Conservation (phyloP, 2,797 vertebrate species). For the Cyprinella venusta region DNA sequence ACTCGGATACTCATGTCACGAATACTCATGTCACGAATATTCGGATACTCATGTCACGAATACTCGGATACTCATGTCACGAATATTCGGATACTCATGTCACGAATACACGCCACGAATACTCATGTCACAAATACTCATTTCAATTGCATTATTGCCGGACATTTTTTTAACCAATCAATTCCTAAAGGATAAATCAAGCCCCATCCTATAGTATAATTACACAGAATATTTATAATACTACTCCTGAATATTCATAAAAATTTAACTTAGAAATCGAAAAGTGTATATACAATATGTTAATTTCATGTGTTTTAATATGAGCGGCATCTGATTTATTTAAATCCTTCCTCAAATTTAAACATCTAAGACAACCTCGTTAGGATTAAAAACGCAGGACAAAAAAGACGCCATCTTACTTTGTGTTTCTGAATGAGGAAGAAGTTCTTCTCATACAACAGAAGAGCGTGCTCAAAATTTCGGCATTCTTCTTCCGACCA, state of each 20-base stretch:
- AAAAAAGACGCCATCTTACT: conserved; percentile 66
- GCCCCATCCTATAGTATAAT: neutral
- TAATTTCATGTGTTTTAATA: neutral
- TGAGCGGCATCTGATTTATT: no score
- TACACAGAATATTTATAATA: neutral
- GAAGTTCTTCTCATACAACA: conserved; percentile 88
- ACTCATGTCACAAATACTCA: neutral
- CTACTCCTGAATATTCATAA: neutral
- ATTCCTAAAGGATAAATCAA: neutral
- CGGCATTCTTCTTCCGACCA: conserved; percentile 91
- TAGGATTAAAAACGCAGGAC: neutral
- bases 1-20: no score
- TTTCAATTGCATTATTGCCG: neutral
- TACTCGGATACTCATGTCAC: no score
- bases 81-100: no score
- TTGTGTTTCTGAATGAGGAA: conserved; percentile 91
- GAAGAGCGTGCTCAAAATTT: conserved; percentile 86
- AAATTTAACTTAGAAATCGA: neutral
- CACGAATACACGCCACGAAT: no score
- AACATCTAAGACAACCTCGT: neutral
- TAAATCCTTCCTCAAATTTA: neutral
- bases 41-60: no score
- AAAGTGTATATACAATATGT: no score
- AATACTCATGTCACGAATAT: no score
- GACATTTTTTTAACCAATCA: neutral